These are phyloP conservation scores for Odontocerum albicorne DNA, from an alignment of 2,888 invertebrate genomes.

Conservation along the genomic window DNA sequence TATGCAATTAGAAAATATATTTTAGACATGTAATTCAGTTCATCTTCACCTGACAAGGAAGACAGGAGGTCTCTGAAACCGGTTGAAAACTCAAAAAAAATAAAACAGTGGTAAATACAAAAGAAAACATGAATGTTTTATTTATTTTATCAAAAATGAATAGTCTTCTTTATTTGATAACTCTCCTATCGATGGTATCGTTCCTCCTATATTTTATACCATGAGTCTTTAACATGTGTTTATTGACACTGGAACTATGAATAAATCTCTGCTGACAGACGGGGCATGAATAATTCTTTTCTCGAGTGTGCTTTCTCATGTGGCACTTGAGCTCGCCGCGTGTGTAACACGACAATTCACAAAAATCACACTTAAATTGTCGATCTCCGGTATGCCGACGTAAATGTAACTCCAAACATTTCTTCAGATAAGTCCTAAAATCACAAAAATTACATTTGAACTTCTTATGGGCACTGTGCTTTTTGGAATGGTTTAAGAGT, in stretches of 20 bases:
- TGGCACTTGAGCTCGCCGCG: conserved; percentile 48
- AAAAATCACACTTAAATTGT: conserved; percentile 47
- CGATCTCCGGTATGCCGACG: conserved; percentile 52
- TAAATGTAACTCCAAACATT: conserved; percentile 47
- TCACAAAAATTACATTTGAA: conserved; percentile 52
- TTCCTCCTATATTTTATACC: conserved; percentile 50
- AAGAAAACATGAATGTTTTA: too few relatives aligned
- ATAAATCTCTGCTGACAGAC: conserved; percentile 49
- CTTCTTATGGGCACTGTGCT: conserved; percentile 45
- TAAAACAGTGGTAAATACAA: too few relatives aligned
- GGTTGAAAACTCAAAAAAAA: too few relatives aligned
- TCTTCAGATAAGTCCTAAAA: conserved; percentile 41
- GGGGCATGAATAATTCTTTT: conserved; percentile 51
- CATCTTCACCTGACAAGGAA: too few relatives aligned
- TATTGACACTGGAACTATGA: conserved; percentile 52
- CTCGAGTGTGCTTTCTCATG: conserved; percentile 48
- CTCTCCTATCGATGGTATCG: conserved; percentile 40
- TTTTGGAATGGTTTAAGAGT: conserved; percentile 50
- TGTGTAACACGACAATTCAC: conserved; percentile 48
- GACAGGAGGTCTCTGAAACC: too few relatives aligned
- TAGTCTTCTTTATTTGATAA: conserved; percentile 15
- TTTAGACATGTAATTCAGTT: too few relatives aligned
- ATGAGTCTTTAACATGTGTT: conserved; percentile 52
- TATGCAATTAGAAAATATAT: too few relatives aligned
- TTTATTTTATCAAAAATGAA: too few relatives aligned